A percentile compares a stretch with the other conserved stretches of the same genome.
These are phyloP conservation scores for Halyomorpha halys DNA, from an alignment of 1,140 invertebrate genomes.

Conservation along the genomic window DNA sequence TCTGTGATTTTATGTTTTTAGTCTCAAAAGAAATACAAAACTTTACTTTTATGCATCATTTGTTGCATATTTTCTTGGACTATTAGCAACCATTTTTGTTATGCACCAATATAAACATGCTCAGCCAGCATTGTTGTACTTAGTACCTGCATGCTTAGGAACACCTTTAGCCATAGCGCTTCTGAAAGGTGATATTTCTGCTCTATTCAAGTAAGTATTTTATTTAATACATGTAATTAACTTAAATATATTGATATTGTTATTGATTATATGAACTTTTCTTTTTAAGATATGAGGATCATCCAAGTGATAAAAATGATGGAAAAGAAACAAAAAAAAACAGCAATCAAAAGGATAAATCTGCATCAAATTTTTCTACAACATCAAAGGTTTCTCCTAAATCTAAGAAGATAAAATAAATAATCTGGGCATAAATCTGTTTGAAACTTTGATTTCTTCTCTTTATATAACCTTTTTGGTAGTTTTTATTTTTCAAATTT, in stretches of 20 bases:
- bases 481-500: too few relatives aligned
- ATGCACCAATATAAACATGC: slow-evolving; percentile 99
- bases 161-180: slow-evolving; percentile 78
- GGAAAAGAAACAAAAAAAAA: slow-evolving; percentile 9
- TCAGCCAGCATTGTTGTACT: slow-evolving; percentile 94
- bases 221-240: background rate
- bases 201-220: slow-evolving; percentile 74
- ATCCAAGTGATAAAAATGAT: slow-evolving; percentile 23
- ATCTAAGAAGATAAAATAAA: slow-evolving; percentile 6
- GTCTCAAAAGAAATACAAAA: slow-evolving; percentile 74
- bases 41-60: slow-evolving; percentile 93
- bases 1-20: slow-evolving; percentile 37
- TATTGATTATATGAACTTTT: background rate
- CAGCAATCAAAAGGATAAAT: slow-evolving; percentile 4
- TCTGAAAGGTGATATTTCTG: slow-evolving; percentile 81
- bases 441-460: too few relatives aligned
- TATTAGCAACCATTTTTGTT: slow-evolving; percentile 88
- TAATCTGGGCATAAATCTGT: too few relatives aligned
- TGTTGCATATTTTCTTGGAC: slow-evolving; percentile 84
- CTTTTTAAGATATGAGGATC: slow-evolving; percentile 28
- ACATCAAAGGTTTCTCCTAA: slow-evolving; percentile 7
- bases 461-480: too few relatives aligned
- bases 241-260: background rate
- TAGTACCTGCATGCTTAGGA: slow-evolving; percentile 91
- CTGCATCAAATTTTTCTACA: background rate